Evolutionary conservation across 2,888 invertebrate genomes (phyloP), one percentile per base, ranked within the genome.

Genomic region (Syritta pipiens): DNA sequence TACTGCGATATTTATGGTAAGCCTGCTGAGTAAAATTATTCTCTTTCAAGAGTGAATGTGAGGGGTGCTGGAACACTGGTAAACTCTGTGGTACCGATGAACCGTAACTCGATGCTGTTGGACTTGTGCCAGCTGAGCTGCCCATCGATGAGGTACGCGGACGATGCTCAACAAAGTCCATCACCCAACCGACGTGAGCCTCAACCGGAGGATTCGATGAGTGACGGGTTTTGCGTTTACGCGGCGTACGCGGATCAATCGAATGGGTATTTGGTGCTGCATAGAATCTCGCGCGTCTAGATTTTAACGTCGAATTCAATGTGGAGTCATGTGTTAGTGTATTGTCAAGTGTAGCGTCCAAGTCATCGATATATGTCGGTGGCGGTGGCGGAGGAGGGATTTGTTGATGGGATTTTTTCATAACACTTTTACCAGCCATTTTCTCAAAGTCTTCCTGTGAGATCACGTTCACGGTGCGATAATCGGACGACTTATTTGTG

Each of bases 11-110:
- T 88, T 97, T 98, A 89, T 97, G 96, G 90, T 99, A 99, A 1
- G 96, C 97, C 88, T 97, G 97, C 89, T 98, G 99, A 4, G 98
- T 97, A 90, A 99, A 99, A 87, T 97, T 97, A 89, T 98, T 98
- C 89, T 98, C 97, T 82, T 97, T 93, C 40, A 99, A 93, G 83
- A 99, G 90, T 5, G 96, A 93, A 89, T 98, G 97, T 85, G 97
- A 97, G 28, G 98, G 98, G 91, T 99, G 99, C 88, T 98, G 97
- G 92, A 97, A 97, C 48, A 93, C 91, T 24, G 97, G 97, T 89
- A 97, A 90, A 71, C 95, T 93, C 86, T 94, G 94, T 0, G 97
- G 96, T 79, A 91, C 90, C 68, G 93, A 93, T 7, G 96, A 95
- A 74, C 96, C 95, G 84, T 92, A 93, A 19, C 94, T 94, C 65